phyloP scores from a whole-genome alignment of 2,888 invertebrate species.

The Carabus problematicus region DNA sequence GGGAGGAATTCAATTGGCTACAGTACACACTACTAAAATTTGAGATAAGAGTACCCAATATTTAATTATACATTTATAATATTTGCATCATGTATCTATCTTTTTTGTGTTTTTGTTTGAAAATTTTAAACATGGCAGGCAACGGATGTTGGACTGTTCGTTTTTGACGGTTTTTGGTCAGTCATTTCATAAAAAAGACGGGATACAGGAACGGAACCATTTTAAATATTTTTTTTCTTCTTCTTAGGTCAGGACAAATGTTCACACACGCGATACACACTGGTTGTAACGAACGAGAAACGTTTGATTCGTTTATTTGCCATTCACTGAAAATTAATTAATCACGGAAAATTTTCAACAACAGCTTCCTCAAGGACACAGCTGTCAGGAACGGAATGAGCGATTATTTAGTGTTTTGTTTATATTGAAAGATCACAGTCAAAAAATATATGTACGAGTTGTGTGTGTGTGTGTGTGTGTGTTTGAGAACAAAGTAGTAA shows the following conservation, averaged over 20 bases:
- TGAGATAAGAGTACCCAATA: neutral
- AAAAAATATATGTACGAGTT: neutral
- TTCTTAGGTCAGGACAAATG: no score
- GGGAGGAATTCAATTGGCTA: neutral
- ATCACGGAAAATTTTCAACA: no score
- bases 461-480: no score
- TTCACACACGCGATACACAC: no score
- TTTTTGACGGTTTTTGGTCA: slow-evolving; percentile 38
- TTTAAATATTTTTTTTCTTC: neutral
- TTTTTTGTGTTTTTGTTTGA: slow-evolving; percentile 9
- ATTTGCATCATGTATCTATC: neutral
- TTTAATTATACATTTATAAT: slow-evolving; percentile 7
- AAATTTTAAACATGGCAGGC: slow-evolving; percentile 33
- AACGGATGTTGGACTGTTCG: slow-evolving; percentile 40
- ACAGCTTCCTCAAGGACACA: no score
- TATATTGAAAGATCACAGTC: slow-evolving; percentile 10
- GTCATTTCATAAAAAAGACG: no score
- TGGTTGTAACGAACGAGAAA: no score
- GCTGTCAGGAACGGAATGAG: neutral
- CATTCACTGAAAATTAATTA: no score
- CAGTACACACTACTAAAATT: slow-evolving; percentile 3
- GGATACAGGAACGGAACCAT: slow-evolving; percentile 19
- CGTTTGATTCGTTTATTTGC: no score
- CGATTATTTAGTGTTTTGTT: slow-evolving; percentile 18
- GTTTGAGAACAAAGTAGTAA: no score